phyloP scores from a whole-genome alignment of 2,888 invertebrate genomes.

The Timema podura region DNA sequence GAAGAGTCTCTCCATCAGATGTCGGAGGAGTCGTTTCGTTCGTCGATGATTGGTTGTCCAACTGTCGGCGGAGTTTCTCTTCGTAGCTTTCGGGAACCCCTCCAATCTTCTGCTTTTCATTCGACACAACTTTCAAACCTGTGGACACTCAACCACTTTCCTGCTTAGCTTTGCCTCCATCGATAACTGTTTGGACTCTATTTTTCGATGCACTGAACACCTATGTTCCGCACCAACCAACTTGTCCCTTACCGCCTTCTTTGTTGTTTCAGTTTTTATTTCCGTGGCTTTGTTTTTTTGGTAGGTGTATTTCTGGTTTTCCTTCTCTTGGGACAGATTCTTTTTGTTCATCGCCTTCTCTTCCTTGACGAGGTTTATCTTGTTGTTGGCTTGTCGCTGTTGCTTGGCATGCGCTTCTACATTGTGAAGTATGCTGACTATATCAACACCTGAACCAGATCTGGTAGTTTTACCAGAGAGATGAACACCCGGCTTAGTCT shows the following conservation, averaged over 20 bases:
- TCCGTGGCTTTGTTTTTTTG: neutral
- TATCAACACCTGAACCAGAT: constrained; percentile 14
- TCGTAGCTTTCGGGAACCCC: constrained; percentile 10
- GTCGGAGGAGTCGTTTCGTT: constrained; percentile 34
- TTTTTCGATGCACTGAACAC: constrained; percentile 6
- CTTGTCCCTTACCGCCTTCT: neutral
- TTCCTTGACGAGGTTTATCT: constrained; percentile 1
- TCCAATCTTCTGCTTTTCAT: constrained; percentile 4
- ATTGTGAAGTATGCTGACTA: constrained; percentile 27
- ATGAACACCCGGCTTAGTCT: neutral
- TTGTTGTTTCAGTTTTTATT: neutral
- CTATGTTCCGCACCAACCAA: neutral
- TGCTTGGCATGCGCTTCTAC: constrained; percentile 23
- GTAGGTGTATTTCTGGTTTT: constrained; percentile 1
- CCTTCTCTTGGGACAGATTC: constrained; percentile 24
- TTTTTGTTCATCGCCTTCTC: constrained; percentile 22
- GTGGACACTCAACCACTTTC: constrained; percentile 8
- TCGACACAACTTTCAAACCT: constrained; percentile 6
- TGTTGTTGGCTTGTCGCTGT: constrained; percentile 24
- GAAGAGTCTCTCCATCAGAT: constrained; percentile 56
- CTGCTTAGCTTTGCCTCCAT: neutral
- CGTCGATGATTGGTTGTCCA: constrained; percentile 18
- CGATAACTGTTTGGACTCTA: neutral
- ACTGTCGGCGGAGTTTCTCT: constrained; percentile 16
- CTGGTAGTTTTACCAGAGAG: neutral